Conservation (phyloP, 2,797 vertebrate species). For the Xenentodon cancila region DNA sequence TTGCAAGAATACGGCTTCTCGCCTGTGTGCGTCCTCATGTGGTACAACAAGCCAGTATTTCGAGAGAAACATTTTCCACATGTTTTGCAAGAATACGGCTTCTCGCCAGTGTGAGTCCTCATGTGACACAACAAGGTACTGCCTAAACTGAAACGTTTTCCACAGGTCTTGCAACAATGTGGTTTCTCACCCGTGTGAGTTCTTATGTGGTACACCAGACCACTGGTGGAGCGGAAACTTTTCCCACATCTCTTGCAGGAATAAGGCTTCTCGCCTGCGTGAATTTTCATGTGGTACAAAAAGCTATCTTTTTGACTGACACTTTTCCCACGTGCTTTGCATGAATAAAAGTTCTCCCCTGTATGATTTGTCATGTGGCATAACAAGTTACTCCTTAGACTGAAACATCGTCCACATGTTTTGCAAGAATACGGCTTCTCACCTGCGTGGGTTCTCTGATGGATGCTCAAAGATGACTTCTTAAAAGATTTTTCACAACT, state of each 20-base stretch:
- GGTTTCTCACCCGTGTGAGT: neutral
- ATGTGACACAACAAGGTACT: neutral
- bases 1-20: too few relatives aligned
- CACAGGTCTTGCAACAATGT: neutral
- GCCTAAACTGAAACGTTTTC: neutral
- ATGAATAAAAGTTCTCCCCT: too few relatives aligned
- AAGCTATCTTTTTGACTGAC: too few relatives aligned
- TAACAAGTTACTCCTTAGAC: neutral
- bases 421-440: neutral
- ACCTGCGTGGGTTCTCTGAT: neutral
- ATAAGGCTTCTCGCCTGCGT: neutral
- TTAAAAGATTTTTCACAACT: slow-evolving; percentile 13
- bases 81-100: too few relatives aligned
- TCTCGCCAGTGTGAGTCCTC: too few relatives aligned
- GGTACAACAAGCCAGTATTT: too few relatives aligned
- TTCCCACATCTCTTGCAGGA: slow-evolving; percentile 7
- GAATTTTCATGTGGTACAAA: too few relatives aligned
- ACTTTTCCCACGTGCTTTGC: too few relatives aligned
- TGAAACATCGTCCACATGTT: neutral
- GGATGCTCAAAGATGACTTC: neutral
- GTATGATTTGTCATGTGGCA: too few relatives aligned
- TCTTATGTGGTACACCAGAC: neutral
- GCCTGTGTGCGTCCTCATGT: too few relatives aligned
- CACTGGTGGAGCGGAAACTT: neutral
- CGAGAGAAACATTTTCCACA: too few relatives aligned